Percentiles rank a stretch among this genome's conserved stretches.
These are phyloP conservation scores for Hippoglossus hippoglossus DNA, from an alignment of 2,797 vertebrate species.

Conservation along the genomic window DNA sequence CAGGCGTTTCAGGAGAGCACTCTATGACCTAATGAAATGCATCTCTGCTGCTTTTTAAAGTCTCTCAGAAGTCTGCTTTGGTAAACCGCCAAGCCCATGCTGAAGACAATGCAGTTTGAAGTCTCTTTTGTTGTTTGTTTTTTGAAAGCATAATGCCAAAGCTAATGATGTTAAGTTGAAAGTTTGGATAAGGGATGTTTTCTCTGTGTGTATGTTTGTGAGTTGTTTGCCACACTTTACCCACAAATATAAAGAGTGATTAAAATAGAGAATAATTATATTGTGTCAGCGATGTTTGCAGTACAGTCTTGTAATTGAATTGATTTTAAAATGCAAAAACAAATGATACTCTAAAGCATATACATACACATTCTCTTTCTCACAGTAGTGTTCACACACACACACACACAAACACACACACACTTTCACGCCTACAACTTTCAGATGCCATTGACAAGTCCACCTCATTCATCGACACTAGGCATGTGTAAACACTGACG, in stretches of 20 bases:
- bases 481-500: conserved; percentile 53
- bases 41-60: conserved; percentile 69
- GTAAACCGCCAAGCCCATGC: conserved; percentile 32
- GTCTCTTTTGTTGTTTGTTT: conserved; percentile 71
- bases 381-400: too few relatives aligned
- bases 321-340: too few relatives aligned
- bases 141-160: conserved; percentile 59
- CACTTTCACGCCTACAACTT: conserved; percentile 27
- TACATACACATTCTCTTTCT: too few relatives aligned
- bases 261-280: conserved; percentile 7
- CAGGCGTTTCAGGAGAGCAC: conserved; percentile 53
- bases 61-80: conserved; percentile 63
- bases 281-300: background rate
- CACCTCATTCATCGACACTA: conserved; percentile 49
- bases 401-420: too few relatives aligned
- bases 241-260: conserved; percentile 11
- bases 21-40: conserved; percentile 69
- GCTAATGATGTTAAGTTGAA: conserved; percentile 66
- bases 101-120: conserved; percentile 64
- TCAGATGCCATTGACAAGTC: conserved; percentile 37
- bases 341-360: too few relatives aligned
- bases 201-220: conserved; percentile 10
- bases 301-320: background rate
- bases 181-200: conserved; percentile 50
- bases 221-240: conserved; percentile 19